Base-by-base conservation (phyloP, 2,113 vertebrate genomes). In the Semnornis frantzii region DNA sequence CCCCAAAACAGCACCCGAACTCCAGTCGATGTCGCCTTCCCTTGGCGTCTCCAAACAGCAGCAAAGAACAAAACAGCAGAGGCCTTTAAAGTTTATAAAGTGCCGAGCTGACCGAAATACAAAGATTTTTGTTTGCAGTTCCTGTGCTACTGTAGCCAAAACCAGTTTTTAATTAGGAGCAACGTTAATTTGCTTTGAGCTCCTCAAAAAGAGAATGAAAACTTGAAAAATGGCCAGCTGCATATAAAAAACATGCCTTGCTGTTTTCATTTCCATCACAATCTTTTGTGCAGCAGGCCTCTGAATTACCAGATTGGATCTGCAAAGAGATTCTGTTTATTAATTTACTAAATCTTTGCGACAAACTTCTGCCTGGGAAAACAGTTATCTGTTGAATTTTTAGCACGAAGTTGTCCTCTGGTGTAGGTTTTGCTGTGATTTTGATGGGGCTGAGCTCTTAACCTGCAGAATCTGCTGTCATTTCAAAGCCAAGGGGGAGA, bases 21-120 rank as follows among this genome's bases (percentile, higher is more conserved):
- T 83, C 60, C 68, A 2, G 27, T 11, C 50, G 31, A 76, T 11
- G 39, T 48, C 34, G 42, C 69, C 65, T 74, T 48, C 34, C n/a
- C 39, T 55, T 39, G 16, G 19, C 24, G 12, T n/a, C 52, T 39
- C 25, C 69, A 4, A 15, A 73, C 42, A 42, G 59, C 80, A 70
- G 50, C 55, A 84, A 76, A 60, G 91, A 42, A 31, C 60, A 28
- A 31, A 84, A 15, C 70, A 34, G 11, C 39, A 33, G 6, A 23
- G 7, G 64, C 74, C 82, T 82, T 70, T 52, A n/a, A 92, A 95
- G 66, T 89, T 89, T 78, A 15, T 79, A n/a, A 85, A 85, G 69
- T 77, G 87, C 30, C 24, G 31, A 91, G 33, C 44, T 70, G 52
- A 57, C 11, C 34, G 3, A 52, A 42, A 34, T 42, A 8, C 30